These are phyloP conservation scores for Coenonympha glycerion DNA, from an alignment of 2,888 invertebrate genomes.

Conservation along the genomic window DNA sequence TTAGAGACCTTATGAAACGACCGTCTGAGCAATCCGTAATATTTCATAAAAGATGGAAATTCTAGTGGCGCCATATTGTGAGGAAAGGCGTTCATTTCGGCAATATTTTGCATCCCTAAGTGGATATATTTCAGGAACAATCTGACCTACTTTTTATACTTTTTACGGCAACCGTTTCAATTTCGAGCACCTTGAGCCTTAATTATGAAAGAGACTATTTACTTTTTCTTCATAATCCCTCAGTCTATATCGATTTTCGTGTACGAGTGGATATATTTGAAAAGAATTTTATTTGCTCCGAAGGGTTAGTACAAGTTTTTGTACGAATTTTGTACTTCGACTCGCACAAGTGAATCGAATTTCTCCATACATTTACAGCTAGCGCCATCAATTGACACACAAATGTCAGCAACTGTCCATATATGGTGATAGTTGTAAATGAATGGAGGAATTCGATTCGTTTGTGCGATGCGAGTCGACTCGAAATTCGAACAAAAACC, in stretches of 20 bases:
- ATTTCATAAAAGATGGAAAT: constrained; percentile 73
- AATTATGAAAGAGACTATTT: constrained; percentile 21
- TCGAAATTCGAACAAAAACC: too few relatives aligned
- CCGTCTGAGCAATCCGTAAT: constrained; percentile 59
- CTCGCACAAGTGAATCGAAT: too few relatives aligned
- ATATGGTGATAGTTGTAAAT: too few relatives aligned
- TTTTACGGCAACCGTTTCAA: constrained; percentile 23
- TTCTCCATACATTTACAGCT: too few relatives aligned
- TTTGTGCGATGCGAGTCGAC: too few relatives aligned
- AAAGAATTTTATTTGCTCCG: constrained; percentile 25
- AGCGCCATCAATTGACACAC: too few relatives aligned
- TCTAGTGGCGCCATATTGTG: constrained; percentile 72
- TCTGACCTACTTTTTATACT: constrained; percentile 44
- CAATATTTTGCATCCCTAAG: constrained; percentile 66
- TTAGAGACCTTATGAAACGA: constrained; percentile 65
- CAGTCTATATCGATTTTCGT: constrained; percentile 43
- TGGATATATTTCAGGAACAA: constrained; percentile 59
- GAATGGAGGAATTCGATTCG: too few relatives aligned
- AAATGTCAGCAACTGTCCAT: too few relatives aligned
- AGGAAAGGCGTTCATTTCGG: constrained; percentile 65
- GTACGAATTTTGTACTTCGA: too few relatives aligned
- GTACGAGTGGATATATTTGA: constrained; percentile 31
- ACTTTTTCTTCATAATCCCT: constrained; percentile 15
- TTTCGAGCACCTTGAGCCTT: constrained; percentile 32
- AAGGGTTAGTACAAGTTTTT: too few relatives aligned